Evolutionary conservation across 1,140 invertebrate genomes (phyloP).

Genomic region (Zaprionus gabonicus): DNA sequence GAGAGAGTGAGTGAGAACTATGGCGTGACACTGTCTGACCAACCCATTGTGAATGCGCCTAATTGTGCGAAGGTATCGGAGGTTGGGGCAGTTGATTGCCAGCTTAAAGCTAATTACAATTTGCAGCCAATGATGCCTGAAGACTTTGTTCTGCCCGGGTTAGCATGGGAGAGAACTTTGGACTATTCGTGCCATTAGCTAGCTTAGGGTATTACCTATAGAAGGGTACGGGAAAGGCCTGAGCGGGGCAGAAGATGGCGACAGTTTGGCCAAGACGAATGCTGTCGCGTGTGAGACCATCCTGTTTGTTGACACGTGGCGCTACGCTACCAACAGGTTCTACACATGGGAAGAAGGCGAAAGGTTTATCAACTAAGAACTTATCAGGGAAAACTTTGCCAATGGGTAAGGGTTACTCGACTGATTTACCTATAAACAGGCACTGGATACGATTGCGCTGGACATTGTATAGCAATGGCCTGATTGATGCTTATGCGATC

Average conservation of each 20-base stretch:
- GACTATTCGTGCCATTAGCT: constrained; percentile 30
- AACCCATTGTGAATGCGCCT: constrained; percentile 44
- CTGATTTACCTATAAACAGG: constrained; percentile 86
- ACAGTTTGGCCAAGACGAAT: constrained; percentile 61
- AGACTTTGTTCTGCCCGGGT: constrained; percentile 38
- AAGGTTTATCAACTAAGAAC: constrained; percentile 43
- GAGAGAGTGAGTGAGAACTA: not conserved
- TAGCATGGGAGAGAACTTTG: constrained; percentile 52
- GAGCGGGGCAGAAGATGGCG: constrained; percentile 88
- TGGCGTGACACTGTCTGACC: constrained; percentile 47
- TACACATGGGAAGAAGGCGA: constrained; percentile 10
- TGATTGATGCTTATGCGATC: constrained; percentile 84
- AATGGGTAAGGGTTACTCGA: constrained; percentile 44
- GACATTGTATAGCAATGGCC: constrained; percentile 87
- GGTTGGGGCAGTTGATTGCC: not conserved
- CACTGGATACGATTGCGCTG: constrained; percentile 88
- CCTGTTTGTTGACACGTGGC: constrained; percentile 87
- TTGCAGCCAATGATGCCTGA: constrained; percentile 66
- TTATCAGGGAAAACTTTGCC: not conserved
- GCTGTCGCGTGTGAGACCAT: constrained; percentile 85
- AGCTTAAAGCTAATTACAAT: constrained; percentile 58
- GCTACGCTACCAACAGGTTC: constrained; percentile 87
- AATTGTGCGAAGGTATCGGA: constrained; percentile 44
- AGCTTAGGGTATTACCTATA: constrained; percentile 86
- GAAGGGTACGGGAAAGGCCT: constrained; percentile 88